Evolutionary conservation across 2,113 vertebrate species (phyloP).

Genomic region (Limnothrissa miodon): DNA sequence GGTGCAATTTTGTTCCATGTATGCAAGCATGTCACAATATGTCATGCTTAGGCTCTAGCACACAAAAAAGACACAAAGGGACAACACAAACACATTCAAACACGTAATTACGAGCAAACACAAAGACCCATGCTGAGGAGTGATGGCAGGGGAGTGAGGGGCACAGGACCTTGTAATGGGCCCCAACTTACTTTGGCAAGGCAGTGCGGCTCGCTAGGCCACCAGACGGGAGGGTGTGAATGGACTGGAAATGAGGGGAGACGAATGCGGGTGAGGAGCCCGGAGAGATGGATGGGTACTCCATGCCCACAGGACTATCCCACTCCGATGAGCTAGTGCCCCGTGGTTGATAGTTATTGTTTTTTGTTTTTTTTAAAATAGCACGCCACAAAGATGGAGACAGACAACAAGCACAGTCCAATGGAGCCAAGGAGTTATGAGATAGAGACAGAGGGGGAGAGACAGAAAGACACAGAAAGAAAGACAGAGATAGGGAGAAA

Average conservation of each 20-base stretch:
- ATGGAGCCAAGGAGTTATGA: constrained; percentile 44
- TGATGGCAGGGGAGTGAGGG: background rate
- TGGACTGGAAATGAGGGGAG: constrained; percentile 73
- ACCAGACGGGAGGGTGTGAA: constrained; percentile 67
- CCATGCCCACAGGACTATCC: constrained; percentile 52
- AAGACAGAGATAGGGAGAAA: no score
- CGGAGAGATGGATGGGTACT: constrained; percentile 67
- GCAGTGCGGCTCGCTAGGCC: constrained; percentile 70
- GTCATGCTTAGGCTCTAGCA: background rate
- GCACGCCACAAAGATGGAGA: constrained; percentile 32
- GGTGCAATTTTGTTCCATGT: background rate
- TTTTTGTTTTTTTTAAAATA: background rate
- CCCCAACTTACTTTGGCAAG: constrained; percentile 73
- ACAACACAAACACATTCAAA: constrained; percentile 12
- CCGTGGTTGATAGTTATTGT: background rate
- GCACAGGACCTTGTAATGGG: constrained; percentile 46
- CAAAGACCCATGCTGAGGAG: constrained; percentile 38
- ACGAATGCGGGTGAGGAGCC: constrained; percentile 71
- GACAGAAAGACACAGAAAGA: no score
- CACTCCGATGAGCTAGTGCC: constrained; percentile 67
- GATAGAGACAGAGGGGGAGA: constrained; percentile 39
- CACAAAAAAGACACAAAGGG: background rate
- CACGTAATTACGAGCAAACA: background rate
- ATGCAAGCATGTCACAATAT: background rate
- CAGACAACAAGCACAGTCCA: constrained; percentile 56